phyloP scores from a whole-genome alignment of 2,888 invertebrate species.

The Ophonus ardosiacus region DNA sequence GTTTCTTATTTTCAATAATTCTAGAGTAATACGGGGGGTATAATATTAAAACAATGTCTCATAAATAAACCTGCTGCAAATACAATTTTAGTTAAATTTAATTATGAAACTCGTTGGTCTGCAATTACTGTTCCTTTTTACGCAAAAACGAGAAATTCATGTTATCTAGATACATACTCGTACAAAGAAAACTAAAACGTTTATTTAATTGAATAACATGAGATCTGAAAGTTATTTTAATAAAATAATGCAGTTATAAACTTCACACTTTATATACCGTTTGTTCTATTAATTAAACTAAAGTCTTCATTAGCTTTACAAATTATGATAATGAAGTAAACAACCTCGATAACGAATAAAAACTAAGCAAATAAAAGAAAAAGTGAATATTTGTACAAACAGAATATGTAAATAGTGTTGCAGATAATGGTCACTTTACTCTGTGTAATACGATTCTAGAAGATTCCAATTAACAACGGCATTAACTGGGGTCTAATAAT shows the following conservation, averaged over 20 bases:
- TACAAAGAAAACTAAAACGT: too few relatives aligned
- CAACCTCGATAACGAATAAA: constrained; percentile 11
- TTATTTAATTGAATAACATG: too few relatives aligned
- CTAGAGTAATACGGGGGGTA: too few relatives aligned
- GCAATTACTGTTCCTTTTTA: too few relatives aligned
- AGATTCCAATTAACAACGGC: constrained; percentile 41
- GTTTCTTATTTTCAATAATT: too few relatives aligned
- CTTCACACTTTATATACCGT: background rate
- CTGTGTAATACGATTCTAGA: constrained; percentile 22
- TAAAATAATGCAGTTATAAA: background rate
- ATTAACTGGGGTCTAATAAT: constrained; percentile 26
- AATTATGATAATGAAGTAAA: constrained; percentile 26
- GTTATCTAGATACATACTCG: too few relatives aligned
- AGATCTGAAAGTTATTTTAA: background rate
- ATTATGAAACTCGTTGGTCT: too few relatives aligned
- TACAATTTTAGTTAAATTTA: too few relatives aligned
- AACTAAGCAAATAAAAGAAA: constrained; percentile 3
- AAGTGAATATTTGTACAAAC: constrained; percentile 30
- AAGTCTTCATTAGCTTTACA: background rate
- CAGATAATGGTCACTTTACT: constrained; percentile 10
- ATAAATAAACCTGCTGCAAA: too few relatives aligned
- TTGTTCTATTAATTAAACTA: background rate
- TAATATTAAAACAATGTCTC: too few relatives aligned
- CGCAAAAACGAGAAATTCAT: too few relatives aligned
- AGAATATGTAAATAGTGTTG: constrained; percentile 22